Evolutionary conservation across 2,888 invertebrate species (phyloP).

Genomic region (Dicranocentrus wangi): DNA sequence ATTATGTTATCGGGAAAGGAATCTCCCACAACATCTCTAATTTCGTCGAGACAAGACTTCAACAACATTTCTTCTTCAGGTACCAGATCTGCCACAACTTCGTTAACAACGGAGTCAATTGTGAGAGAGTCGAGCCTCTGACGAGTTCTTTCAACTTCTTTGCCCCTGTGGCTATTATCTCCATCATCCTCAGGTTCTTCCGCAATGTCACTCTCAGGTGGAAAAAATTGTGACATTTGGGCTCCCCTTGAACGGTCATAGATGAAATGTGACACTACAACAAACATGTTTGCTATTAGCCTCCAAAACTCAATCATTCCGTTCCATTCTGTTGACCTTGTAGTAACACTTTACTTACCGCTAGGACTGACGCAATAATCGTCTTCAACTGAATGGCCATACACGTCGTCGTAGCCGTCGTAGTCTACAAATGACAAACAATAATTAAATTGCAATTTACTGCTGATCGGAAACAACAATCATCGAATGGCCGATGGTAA

Average conservation of each 20-base stretch:
- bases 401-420: conserved; percentile 91
- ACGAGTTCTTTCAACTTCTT: conserved; percentile 72
- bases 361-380: conserved; percentile 92
- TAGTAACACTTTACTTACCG: conserved; percentile 74
- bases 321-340: no score
- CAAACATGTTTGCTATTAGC: no score
- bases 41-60: conserved; percentile 87
- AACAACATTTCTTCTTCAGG: conserved; percentile 84
- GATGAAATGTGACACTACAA: conserved; percentile 81
- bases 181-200: conserved; percentile 83
- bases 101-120: conserved; percentile 74
- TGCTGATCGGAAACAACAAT: no score
- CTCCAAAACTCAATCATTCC: no score
- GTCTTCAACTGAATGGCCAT: conserved; percentile 95
- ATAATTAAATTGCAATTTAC: no score
- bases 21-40: conserved; percentile 87
- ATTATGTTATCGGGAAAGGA: conserved; percentile 83
- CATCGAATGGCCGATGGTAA: no score
- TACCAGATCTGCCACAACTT: conserved; percentile 80
- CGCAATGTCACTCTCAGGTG: conserved; percentile 79
- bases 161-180: conserved; percentile 76
- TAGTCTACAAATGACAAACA: conserved; percentile 85
- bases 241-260: conserved; percentile 82
- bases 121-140: conserved; percentile 74
- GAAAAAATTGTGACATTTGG: conserved; percentile 83